Base-by-base conservation (phyloP, 2,888 invertebrate species). In the Sthenelais limicola region DNA sequence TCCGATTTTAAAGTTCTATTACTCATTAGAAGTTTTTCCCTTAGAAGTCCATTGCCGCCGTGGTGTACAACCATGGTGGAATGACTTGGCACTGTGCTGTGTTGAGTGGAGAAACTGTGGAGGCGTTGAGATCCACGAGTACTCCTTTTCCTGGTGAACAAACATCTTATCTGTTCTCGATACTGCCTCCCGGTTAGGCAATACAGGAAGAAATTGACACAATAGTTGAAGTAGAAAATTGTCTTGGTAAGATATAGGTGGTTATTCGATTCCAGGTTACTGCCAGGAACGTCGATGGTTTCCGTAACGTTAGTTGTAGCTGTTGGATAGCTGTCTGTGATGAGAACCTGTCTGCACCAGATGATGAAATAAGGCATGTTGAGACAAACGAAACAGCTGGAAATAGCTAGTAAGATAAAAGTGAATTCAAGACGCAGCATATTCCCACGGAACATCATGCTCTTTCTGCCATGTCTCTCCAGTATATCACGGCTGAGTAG, bases 341-440 rank as follows among this genome's bases (percentile, higher is more conserved):
- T 33, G 28, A 75, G 43, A 32, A 72, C 35, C 67, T 68, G 72
- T 35, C 72, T 67, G 24, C 67, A 56, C 86, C 86, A 86, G 5
- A 83, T 78, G 21, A 82, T 79, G 74, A 85, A 84, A 72, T 83
- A 85, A 0, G 86, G 86, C 28, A 85, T 73, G 56, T 85, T 86
- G 35, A 86, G 79, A 1, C 81, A 80, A 47, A 86, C 80, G 70
- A 85, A 86, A 56, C 83, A 82, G 52, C 82, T 80, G n/a, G 85
- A 85, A 18, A 86, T 81, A 15, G 81, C 83, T 15, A 86, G 76
- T 1, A 86, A 78, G 30, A 84, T 83, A 26, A 83, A 75, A 18
- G 86, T 85, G 74, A 86, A 85, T 75, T 86, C 85, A 28, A 66
- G 43, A 4, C 77, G 66, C 18, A 77, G 38, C 30, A 49, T 35